Conservation (phyloP, 1,140 invertebrate species). For the Ectropis grisescens region DNA sequence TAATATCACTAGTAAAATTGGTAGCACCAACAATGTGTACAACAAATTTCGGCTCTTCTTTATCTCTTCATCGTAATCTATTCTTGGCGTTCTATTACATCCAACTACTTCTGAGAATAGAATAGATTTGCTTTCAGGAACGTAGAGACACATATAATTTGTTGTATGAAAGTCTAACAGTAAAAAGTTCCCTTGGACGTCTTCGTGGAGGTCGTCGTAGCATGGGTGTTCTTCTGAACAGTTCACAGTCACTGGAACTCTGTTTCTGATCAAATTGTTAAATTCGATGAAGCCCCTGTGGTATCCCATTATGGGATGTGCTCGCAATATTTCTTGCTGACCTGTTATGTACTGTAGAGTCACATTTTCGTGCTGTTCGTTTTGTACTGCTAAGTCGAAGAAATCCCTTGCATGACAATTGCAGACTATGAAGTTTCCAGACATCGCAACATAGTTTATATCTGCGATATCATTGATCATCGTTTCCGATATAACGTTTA, state of each 20-base stretch:
- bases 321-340: too few species aligned
- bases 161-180: conserved; percentile 35
- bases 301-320: conserved; percentile 6
- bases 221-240: conserved; percentile 1
- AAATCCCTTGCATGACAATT: conserved; percentile 63
- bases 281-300: conserved; percentile 27
- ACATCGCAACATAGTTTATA: conserved; percentile 49
- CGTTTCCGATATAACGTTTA: conserved; percentile 63
- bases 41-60: conserved; percentile 14
- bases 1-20: conserved; percentile 26
- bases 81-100: conserved; percentile 18
- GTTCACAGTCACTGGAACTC: conserved; percentile 12
- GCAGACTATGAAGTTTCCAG: conserved; percentile 70
- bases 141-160: conserved; percentile 34
- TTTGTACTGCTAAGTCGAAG: conserved; percentile 45
- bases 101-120: conserved; percentile 20
- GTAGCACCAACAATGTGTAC: conserved; percentile 23
- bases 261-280: conserved; percentile 22
- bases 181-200: conserved; percentile 17
- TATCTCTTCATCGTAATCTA: conserved; percentile 14
- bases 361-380: conserved; percentile 15
- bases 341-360: too few species aligned
- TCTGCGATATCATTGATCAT: conserved; percentile 61
- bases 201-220: conserved; percentile 2
- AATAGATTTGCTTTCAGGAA: conserved; percentile 14